phyloP scores from a whole-genome alignment of 2,888 invertebrate genomes.

The Drosophila prolongata region DNA sequence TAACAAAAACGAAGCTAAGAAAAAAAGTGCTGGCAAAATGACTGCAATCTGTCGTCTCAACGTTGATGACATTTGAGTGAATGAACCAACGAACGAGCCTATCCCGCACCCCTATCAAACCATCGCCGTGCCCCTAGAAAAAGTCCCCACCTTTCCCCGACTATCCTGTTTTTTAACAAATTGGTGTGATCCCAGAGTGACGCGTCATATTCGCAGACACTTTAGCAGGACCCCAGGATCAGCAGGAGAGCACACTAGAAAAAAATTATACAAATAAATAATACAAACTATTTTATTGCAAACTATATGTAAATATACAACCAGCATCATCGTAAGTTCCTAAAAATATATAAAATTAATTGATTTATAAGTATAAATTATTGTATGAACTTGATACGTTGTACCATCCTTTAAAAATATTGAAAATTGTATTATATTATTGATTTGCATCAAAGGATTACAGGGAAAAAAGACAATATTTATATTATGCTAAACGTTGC shows the following conservation, averaged over 20 bases:
- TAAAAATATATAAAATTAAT: too few relatives aligned
- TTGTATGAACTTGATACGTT: too few relatives aligned
- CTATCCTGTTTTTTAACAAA: constrained; percentile 73
- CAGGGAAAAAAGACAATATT: too few relatives aligned
- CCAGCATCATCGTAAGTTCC: too few relatives aligned
- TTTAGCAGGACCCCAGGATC: constrained; percentile 58
- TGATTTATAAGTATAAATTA: too few relatives aligned
- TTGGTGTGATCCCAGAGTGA: constrained; percentile 81
- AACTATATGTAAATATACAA: too few relatives aligned
- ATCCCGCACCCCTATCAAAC: constrained; percentile 21
- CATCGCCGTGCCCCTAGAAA: constrained; percentile 8
- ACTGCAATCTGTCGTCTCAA: constrained; percentile 80
- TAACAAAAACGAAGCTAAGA: constrained; percentile 40
- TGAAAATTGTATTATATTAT: too few relatives aligned
- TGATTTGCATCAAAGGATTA: too few relatives aligned
- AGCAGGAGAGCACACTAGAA: constrained; percentile 20
- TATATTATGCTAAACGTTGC: too few relatives aligned
- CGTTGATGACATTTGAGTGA: constrained; percentile 81
- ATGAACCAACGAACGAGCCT: constrained; percentile 70
- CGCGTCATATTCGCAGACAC: constrained; percentile 78
- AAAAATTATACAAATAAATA: not conserved
- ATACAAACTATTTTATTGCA: too few relatives aligned
- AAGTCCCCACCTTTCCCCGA: constrained; percentile 5
- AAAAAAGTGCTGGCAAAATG: constrained; percentile 64
- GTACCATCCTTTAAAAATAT: too few relatives aligned